Evolutionary conservation across 1,140 invertebrate genomes (phyloP).

Genomic region (Drosophila tani): DNA sequence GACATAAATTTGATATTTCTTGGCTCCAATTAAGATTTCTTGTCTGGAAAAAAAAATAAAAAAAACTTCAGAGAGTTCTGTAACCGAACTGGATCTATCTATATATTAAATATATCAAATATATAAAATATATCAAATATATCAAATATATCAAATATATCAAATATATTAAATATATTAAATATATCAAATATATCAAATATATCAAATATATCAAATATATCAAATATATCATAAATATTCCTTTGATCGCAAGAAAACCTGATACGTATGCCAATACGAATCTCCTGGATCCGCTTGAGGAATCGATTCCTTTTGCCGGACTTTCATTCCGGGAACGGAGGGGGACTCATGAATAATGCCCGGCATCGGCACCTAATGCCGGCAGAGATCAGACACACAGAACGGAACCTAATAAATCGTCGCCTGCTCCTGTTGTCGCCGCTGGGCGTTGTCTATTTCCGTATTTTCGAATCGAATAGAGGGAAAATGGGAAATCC

Average conservation of each 20-base stretch:
- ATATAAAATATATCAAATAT: too few species aligned
- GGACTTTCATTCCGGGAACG: neutral
- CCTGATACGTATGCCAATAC: too few species aligned
- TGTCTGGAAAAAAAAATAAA: too few species aligned
- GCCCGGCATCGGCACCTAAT: conserved; percentile 20
- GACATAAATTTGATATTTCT: too few species aligned
- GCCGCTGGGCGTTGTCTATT: conserved; percentile 32
- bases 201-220: too few species aligned
- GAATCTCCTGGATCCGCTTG: conserved; percentile 6
- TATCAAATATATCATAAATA: too few species aligned
- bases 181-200: too few species aligned
- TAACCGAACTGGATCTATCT: neutral
- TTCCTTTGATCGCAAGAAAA: neutral
- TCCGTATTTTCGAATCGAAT: conserved; percentile 14
- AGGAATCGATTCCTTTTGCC: conserved; percentile 12
- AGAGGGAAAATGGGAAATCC: conserved; percentile 40
- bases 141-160: too few species aligned
- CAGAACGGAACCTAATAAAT: conserved; percentile 36
- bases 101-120: neutral
- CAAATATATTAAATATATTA: too few species aligned
- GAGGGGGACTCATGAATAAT: conserved; percentile 8
- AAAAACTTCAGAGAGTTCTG: too few species aligned
- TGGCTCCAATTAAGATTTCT: too few species aligned
- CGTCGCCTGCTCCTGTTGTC: conserved; percentile 34
- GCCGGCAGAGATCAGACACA: conserved; percentile 37